Evolutionary conservation across 2,113 vertebrate species (phyloP), one percentile per base, ranked within the genome.

Genomic region (Ornithorhynchus anatinus): DNA sequence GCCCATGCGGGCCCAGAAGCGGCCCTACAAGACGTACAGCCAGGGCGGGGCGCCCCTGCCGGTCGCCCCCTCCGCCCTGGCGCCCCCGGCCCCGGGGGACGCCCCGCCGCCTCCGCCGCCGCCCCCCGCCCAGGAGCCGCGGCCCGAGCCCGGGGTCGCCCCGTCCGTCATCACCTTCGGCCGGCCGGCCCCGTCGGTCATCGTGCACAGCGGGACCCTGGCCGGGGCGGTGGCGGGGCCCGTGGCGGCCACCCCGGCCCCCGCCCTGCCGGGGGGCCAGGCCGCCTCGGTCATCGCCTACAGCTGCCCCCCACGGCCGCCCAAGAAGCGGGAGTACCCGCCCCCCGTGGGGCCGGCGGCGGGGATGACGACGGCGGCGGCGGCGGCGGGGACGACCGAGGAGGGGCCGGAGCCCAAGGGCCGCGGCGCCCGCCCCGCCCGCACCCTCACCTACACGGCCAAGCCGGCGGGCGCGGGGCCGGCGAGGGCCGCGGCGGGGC

Each of bases 11-110:
- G 93, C 95, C 12, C 93, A 95, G 82, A 97, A 97, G 84, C 85
- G 96, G 33, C 95, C 96, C 37, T 98, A 98, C 72, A 98, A 97
- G 79, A 98, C 96, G 22, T 98, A 98, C 86, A 98, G 94, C 72
- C 95, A 96, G 73, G 86, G 87, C 72, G 85, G 91, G 69, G 86
- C 92, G 0, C 93, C 94, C n/a, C 25, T 87, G 82, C 72, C 83
- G 84, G 48, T 72, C 90, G 33, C 88, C 93, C 54, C 79, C 89
- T 67, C 60, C 87, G 15, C 31, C 23, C 60, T 15, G n/a, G 43
- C 48, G 81, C 73, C 72, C 68, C 93, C 25, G 80, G 72, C 44
- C 56, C 91, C 15, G n/a, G 44, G 31, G 11, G 35, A 23, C 87
- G 86, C 58, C 62, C 94, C 36, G 40, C 90, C 5, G 78, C 93